Evolutionary conservation across 1,140 invertebrate genomes (phyloP), one percentile per base, ranked within the genome.

Genomic region (Scaptomyza pallida): DNA sequence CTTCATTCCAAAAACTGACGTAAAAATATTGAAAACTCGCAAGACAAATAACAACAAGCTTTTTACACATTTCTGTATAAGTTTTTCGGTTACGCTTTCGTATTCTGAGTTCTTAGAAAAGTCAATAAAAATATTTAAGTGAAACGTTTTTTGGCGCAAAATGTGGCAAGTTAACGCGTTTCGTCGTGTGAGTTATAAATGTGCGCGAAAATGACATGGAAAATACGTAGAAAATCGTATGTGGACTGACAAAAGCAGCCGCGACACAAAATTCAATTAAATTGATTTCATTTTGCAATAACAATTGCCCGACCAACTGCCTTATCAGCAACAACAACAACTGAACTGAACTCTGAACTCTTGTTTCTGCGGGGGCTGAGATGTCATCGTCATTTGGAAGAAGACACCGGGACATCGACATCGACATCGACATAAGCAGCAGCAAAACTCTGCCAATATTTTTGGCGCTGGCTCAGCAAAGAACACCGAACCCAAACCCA

Each of bases 171-270:
- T 57, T 63, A 57, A 48, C 26, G 59, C 55, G 63, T 69, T 62
- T 54, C 55, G 52, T 26, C 45, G 61, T 44, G 50, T 52, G 30
- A 63, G 33, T 52, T 37, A 75, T 26, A 57, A 65, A 13, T 71
- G 61, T 65, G 50, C 81, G 78, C 71, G 75, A 88, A 83, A 83
- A 90, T 90, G 89, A 88, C 89, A 88, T 90, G 89, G 89, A 90
- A 90, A 90, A 90, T 81, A 64, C 85, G 89, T 55, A 71, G 85
- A 78, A 90, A 89, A 89, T 88, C 63, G 56, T 64, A 63, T 67
- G 65, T 78, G 61, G 72, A 76, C 68, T 82, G 70, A 80, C 73
- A 74, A 52, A 30, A 78, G 71, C 71, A 74, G 57, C 47, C 47
- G 52, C 61, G 15, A 30, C 33, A 23, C 21, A 51, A 9, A 67